Percentiles rank a stretch among this genome's conserved stretches.
Conservation (phyloP, 2,888 invertebrate genomes). For the Phalera bucephala region DNA sequence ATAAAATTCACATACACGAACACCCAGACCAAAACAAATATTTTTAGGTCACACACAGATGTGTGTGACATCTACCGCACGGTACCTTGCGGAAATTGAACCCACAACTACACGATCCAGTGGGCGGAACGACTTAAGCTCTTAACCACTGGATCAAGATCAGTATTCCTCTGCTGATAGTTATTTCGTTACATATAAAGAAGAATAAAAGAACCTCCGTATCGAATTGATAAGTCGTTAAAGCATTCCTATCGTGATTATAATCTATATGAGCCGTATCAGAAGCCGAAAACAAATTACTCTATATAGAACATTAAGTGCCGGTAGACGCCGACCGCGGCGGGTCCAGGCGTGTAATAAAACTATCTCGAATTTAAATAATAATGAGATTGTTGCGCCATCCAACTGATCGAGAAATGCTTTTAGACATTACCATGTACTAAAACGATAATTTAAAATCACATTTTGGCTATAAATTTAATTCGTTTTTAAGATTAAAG, state of each 20-base stretch:
- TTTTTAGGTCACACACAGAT: too few relatives aligned
- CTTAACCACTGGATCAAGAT: too few relatives aligned
- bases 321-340: constrained; percentile 34
- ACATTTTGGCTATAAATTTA: constrained; percentile 10
- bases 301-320: constrained; percentile 42
- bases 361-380: constrained; percentile 44
- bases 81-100: too few relatives aligned
- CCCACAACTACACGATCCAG: too few relatives aligned
- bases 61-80: too few relatives aligned
- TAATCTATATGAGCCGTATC: constrained; percentile 49
- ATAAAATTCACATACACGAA: too few relatives aligned
- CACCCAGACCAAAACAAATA: too few relatives aligned
- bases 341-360: constrained; percentile 32
- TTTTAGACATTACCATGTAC: constrained; percentile 18
- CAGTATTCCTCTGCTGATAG: too few relatives aligned
- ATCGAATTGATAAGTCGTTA: constrained; percentile 64
- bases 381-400: constrained; percentile 27
- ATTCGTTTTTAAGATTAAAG: background rate
- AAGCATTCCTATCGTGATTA: constrained; percentile 60
- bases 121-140: too few relatives aligned
- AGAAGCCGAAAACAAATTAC: constrained; percentile 67
- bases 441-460: constrained; percentile 4
- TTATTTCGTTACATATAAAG: too few relatives aligned
- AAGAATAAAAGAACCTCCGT: constrained; percentile 45
- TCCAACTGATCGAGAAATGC: constrained; percentile 15